phyloP scores from a whole-genome alignment of 2,113 vertebrate genomes.

The Aldabrachelys gigantea region DNA sequence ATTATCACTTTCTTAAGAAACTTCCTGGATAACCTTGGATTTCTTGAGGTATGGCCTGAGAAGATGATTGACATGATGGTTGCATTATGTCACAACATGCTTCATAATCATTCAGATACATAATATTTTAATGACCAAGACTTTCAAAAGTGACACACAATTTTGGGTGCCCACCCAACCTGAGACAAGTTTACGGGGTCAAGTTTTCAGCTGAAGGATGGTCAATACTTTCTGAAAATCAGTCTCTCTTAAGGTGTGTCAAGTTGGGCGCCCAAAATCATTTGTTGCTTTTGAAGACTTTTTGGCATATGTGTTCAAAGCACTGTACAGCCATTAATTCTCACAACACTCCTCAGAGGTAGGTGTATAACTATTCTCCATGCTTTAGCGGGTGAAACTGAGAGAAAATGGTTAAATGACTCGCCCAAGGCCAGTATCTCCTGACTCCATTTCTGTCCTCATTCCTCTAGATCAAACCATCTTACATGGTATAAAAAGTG shows the following conservation, averaged over 20 bases:
- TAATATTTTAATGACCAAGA: not conserved
- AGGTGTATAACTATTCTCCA: not conserved
- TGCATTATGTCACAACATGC: not conserved
- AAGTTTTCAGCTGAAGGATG: not conserved
- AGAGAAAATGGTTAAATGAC: not conserved
- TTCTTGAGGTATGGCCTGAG: conserved; percentile 76
- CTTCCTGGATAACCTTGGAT: conserved; percentile 80
- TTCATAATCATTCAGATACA: not conserved
- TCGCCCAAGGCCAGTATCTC: not conserved
- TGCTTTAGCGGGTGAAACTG: not conserved
- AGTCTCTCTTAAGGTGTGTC: not conserved
- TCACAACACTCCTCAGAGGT: not conserved
- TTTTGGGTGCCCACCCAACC: not conserved
- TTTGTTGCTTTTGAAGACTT: not conserved
- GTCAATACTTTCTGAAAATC: not conserved
- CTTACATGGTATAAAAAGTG: not conserved
- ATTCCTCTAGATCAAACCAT: not conserved
- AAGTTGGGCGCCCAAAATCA: not conserved
- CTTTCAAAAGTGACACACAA: not conserved
- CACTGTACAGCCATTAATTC: not conserved
- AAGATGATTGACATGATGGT: accelerated
- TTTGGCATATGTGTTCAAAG: not conserved
- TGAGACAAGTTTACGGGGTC: not conserved
- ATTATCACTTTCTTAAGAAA: conserved; percentile 79
- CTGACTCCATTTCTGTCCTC: not conserved